These are phyloP conservation scores for Ochotona curzoniae DNA, from an alignment of 2,113 vertebrate genomes.

Conservation along the genomic window DNA sequence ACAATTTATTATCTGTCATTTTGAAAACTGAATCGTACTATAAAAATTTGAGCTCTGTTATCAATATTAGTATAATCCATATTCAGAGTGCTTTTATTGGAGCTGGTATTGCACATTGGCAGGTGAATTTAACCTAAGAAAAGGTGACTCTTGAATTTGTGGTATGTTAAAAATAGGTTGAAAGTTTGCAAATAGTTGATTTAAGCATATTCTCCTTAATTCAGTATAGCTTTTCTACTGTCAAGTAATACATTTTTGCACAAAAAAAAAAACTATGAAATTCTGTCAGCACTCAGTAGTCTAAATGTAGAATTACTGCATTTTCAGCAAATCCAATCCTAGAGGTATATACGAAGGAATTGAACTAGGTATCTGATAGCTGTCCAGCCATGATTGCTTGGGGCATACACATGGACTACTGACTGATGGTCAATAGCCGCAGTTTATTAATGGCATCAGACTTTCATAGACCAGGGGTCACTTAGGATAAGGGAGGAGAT, in stretches of 20 bases:
- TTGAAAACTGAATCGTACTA: constrained; percentile 10
- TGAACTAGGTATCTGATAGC: neutral
- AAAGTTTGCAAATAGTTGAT: constrained; percentile 17
- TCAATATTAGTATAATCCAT: constrained; percentile 7
- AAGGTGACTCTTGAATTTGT: constrained; percentile 24
- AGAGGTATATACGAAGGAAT: neutral
- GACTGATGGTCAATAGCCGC: too few species aligned
- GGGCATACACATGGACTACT: too few species aligned
- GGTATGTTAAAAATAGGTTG: constrained; percentile 28
- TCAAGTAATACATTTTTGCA: constrained; percentile 1
- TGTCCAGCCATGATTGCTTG: too few species aligned
- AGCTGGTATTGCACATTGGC: neutral
- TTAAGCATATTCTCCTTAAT: neutral
- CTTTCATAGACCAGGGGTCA: too few species aligned
- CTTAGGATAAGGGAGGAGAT: too few species aligned
- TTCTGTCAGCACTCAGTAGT: neutral
- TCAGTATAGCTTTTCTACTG: neutral
- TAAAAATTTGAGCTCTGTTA: constrained; percentile 26
- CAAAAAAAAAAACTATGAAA: neutral
- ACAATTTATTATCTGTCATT: constrained; percentile 16
- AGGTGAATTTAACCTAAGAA: neutral
- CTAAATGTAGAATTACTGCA: neutral
- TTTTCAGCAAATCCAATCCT: neutral
- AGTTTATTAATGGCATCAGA: too few species aligned
- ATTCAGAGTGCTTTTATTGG: neutral